Conservation (phyloP, 1,140 invertebrate genomes). For the Zaprionus nigranus region DNA sequence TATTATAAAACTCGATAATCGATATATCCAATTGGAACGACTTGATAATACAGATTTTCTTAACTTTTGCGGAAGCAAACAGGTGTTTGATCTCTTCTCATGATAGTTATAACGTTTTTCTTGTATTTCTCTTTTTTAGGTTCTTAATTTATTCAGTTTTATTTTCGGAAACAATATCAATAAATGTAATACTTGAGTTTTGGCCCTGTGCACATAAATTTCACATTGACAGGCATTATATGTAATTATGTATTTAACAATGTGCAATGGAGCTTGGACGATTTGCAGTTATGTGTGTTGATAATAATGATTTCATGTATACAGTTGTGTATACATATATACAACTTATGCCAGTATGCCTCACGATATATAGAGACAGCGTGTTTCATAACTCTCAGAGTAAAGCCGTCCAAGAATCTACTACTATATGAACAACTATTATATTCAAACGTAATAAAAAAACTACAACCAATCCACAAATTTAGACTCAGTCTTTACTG, state of each 20-base stretch:
- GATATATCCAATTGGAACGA: constrained; percentile 13
- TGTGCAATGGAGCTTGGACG: constrained; percentile 38
- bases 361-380: constrained; percentile 23
- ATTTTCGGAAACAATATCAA: constrained; percentile 28
- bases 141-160: constrained; percentile 14
- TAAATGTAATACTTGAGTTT: constrained; percentile 34
- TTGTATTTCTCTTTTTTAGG: not conserved
- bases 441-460: not conserved
- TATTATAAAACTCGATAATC: constrained; percentile 39
- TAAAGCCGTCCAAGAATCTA: constrained; percentile 9
- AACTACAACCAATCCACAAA: constrained; percentile 28
- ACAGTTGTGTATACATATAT: not conserved
- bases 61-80: constrained; percentile 5
- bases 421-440: too few species aligned
- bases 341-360: constrained; percentile 11
- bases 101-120: constrained; percentile 1
- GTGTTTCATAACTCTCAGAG: constrained; percentile 10
- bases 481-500: constrained; percentile 48
- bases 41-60: constrained; percentile 9
- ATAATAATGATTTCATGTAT: not conserved
- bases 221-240: constrained; percentile 19
- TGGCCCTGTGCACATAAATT: constrained; percentile 18
- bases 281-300: constrained; percentile 25
- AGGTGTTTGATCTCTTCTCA: not conserved
- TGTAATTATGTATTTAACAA: constrained; percentile 19